phyloP scores from a whole-genome alignment of 2,888 invertebrate genomes.

The Plagodis dolabraria region DNA sequence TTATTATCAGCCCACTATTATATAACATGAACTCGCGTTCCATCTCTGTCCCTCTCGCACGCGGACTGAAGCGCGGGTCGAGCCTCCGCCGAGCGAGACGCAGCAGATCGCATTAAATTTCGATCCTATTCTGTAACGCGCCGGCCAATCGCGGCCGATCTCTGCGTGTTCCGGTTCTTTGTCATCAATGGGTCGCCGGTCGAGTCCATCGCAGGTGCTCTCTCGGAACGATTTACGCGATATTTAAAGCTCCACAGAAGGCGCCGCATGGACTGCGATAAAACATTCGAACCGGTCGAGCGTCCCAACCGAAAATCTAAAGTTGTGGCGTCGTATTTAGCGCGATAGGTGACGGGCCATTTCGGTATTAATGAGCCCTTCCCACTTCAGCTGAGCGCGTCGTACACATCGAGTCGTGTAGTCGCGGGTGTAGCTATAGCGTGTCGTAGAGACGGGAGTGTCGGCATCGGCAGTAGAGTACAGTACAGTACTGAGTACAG shows the following conservation, averaged over 20 bases:
- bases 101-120: slow-evolving; percentile 75
- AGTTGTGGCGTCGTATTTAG: slow-evolving; percentile 54
- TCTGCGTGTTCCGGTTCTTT: slow-evolving; percentile 87
- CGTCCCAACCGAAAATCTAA: slow-evolving; percentile 22
- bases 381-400: slow-evolving; percentile 85
- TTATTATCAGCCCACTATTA: slow-evolving; percentile 79
- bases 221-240: slow-evolving; percentile 64
- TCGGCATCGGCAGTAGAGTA: too few relatives aligned
- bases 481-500: slow-evolving; percentile 43
- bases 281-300: not conserved
- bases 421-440: not conserved
- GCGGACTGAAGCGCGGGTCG: slow-evolving; percentile 37
- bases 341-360: slow-evolving; percentile 64
- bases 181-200: slow-evolving; percentile 89
- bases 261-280: not conserved
- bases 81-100: slow-evolving; percentile 59
- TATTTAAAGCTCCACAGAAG: slow-evolving; percentile 45
- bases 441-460: not conserved
- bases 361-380: slow-evolving; percentile 72
- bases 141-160: slow-evolving; percentile 86
- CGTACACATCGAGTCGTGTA: slow-evolving; percentile 66
- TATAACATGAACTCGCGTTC: slow-evolving; percentile 67
- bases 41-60: slow-evolving; percentile 59
- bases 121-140: slow-evolving; percentile 80
- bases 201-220: slow-evolving; percentile 82